Evolutionary conservation across 2,888 invertebrate species (phyloP).

Genomic region (Zaprionus lineosus): DNA sequence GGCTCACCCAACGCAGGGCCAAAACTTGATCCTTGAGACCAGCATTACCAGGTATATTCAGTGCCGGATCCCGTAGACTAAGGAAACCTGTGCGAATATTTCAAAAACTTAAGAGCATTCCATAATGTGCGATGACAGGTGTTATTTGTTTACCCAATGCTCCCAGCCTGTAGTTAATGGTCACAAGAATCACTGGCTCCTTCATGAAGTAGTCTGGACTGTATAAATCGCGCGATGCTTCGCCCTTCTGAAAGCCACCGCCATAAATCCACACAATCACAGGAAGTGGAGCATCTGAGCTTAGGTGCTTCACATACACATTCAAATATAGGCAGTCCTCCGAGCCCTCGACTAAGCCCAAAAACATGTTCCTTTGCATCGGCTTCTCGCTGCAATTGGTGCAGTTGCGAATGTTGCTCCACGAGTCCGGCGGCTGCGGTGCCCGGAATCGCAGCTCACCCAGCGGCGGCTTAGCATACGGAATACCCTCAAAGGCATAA

Average conservation of each 20-base stretch:
- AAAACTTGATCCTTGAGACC: slow-evolving; percentile 84
- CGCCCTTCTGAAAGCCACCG: slow-evolving; percentile 83
- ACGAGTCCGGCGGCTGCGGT: slow-evolving; percentile 82
- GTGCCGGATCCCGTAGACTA: slow-evolving; percentile 82
- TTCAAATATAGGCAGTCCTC: slow-evolving; percentile 85
- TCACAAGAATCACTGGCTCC: slow-evolving; percentile 83
- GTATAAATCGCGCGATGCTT: slow-evolving; percentile 80
- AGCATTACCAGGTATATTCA: slow-evolving; percentile 84
- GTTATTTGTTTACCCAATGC: slow-evolving; percentile 76
- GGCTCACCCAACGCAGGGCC: slow-evolving; percentile 84
- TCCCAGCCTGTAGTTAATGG: slow-evolving; percentile 83
- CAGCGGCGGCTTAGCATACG: slow-evolving; percentile 81
- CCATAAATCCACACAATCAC: slow-evolving; percentile 84
- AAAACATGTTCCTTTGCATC: slow-evolving; percentile 76
- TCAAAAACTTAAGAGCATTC: neutral
- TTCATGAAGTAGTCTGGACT: slow-evolving; percentile 84
- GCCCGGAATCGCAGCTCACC: slow-evolving; percentile 81
- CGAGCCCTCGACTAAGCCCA: slow-evolving; percentile 80
- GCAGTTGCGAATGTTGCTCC: slow-evolving; percentile 83
- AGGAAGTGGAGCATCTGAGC: slow-evolving; percentile 64
- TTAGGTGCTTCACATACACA: slow-evolving; percentile 79
- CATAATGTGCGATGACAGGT: neutral
- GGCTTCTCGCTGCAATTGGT: slow-evolving; percentile 75
- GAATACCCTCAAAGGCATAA: slow-evolving; percentile 80
- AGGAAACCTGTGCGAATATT: slow-evolving; percentile 84